Base-by-base conservation (phyloP, 2,888 invertebrate genomes). In the Arrhopalites spinosus region DNA sequence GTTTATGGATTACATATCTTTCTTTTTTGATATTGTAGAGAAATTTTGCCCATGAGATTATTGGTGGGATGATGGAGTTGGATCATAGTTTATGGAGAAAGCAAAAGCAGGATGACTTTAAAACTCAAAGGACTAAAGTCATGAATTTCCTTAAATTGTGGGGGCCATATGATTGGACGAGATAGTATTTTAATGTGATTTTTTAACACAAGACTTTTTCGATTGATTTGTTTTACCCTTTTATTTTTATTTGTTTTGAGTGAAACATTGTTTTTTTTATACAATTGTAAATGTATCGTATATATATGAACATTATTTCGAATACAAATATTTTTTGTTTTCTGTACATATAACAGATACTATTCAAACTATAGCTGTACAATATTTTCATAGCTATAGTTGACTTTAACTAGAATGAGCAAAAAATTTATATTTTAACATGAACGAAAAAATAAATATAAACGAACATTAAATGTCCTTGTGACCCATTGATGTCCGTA, bases 21-120 rank as follows among this genome's bases (percentile, higher is more conserved):
- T n/a, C n/a, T n/a, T n/a, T n/a, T n/a, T n/a, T n/a, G n/a, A n/a
- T n/a, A n/a, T n/a, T n/a, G n/a, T n/a, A n/a, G n/a, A 86, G 85
- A 71, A 92, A 93, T 86, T 99, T 98, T 89, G 98, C 95, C 5
- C 92, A 92, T 90, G 96, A 98, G 90, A 92, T 98, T 20, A 91
- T 99, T 84, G 97, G 94, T 25, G 98, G 98, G 0, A 94, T 99
- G 89, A 86, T 98, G 81, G 95, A 98, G 85, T 87, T 96, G 77
- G 93, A 96, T 84, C 92, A 93, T 77, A 89, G 88, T 73, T 85
- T 90, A 77, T 98, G 97, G 97, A 90, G 94, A 68, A 94, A 93
- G 84, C 93, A 93, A 1, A 89, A 88, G 82, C 89, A 87, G 78
- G 92, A 95, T 85, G 89, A 88, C 84, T 91, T 93, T 83, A 91